Evolutionary conservation across 92 coral and sea anemone genomes (phyloP).

Genomic region (Montipora capitata): DNA sequence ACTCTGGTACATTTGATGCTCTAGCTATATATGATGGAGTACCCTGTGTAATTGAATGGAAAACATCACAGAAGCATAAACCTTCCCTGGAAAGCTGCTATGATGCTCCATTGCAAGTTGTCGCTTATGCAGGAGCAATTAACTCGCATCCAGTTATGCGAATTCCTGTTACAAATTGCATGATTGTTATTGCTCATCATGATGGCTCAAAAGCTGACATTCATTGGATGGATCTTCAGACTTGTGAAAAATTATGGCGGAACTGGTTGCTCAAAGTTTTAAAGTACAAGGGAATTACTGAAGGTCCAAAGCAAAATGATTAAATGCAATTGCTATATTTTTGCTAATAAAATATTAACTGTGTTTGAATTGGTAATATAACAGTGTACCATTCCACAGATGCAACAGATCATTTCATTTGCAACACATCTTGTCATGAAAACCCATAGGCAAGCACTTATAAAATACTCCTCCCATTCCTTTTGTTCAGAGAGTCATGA

Average conservation of each 20-base stretch:
- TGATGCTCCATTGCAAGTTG: conserved; percentile 93
- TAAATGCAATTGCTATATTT: neutral
- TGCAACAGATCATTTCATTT: no score
- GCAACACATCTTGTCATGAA: no score
- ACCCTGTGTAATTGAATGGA: conserved; percentile 97
- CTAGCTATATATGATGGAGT: conserved; percentile 88
- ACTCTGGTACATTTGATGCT: conserved; percentile 88
- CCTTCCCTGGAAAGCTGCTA: conserved; percentile 81
- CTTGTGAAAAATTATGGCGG: conserved; percentile 88
- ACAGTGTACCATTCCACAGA: neutral
- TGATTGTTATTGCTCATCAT: conserved; percentile 87
- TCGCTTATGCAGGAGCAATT: conserved; percentile 98
- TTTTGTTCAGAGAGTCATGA: no score
- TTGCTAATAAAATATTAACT: neutral
- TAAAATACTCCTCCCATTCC: no score
- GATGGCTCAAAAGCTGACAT: conserved; percentile 96
- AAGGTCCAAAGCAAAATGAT: conserved; percentile 1
- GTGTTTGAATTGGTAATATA: neutral
- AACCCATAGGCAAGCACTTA: no score
- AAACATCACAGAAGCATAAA: conserved; percentile 87
- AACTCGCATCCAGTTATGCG: conserved; percentile 83
- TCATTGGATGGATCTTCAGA: conserved; percentile 88
- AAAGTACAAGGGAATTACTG: conserved; percentile 67
- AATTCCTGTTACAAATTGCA: conserved; percentile 72
- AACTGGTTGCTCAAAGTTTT: conserved; percentile 87